These are phyloP conservation scores for Mormyrus iriodes DNA, from an alignment of 2,113 vertebrate species.

Conservation along the genomic window DNA sequence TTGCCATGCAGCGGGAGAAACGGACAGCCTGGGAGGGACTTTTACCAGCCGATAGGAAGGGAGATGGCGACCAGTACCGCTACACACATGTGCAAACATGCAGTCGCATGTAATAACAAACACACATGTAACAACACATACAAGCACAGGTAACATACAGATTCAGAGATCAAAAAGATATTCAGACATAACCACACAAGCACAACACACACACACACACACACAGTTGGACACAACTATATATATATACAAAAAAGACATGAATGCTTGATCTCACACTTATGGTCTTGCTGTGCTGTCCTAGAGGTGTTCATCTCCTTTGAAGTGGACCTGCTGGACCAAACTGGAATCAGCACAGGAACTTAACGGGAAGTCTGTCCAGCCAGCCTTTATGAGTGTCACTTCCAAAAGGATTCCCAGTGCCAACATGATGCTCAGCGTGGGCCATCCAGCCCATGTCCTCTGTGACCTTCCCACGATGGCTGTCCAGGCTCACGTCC, in stretches of 20 bases:
- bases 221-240: too few relatives aligned
- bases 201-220: neutral
- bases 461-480: too few relatives aligned
- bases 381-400: neutral
- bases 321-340: neutral
- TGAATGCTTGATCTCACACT: too few relatives aligned
- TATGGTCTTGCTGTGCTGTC: too few relatives aligned
- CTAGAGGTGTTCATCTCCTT: neutral
- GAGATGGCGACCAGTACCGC: conserved; percentile 36
- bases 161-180: neutral
- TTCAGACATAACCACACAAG: neutral
- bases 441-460: too few relatives aligned
- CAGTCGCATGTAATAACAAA: conserved; percentile 15
- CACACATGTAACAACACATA: neutral
- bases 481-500: too few relatives aligned
- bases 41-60: neutral
- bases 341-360: conserved; percentile 13
- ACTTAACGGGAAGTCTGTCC: neutral
- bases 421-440: too few relatives aligned
- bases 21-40: conserved; percentile 32
- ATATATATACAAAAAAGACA: too few relatives aligned
- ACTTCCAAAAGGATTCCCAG: too few relatives aligned
- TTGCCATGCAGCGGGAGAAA: conserved; percentile 31
- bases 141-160: conserved; percentile 17
- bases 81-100: conserved; percentile 51